Percentiles rank a stretch among this genome's conserved stretches.
Evolutionary conservation across 2,888 invertebrate species (phyloP).

Genomic region (Trisateles emortualis): DNA sequence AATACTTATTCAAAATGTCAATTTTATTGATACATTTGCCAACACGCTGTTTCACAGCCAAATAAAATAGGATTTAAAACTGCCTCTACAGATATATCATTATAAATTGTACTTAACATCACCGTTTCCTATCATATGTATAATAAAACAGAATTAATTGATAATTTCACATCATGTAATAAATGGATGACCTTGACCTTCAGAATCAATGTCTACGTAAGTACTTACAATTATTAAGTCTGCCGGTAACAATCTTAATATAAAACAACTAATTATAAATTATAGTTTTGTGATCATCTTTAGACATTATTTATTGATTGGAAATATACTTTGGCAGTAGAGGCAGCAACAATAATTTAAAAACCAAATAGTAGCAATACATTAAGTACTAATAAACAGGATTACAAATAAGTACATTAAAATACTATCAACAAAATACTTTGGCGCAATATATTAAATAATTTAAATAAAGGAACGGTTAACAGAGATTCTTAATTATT

Average conservation of each 20-base stretch:
- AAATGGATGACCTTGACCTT: background rate
- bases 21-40: slow-evolving; percentile 22
- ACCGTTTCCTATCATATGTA: background rate
- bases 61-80: slow-evolving; percentile 18
- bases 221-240: too few species aligned
- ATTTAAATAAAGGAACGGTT: slow-evolving; percentile 35
- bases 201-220: background rate
- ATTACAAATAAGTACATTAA: background rate
- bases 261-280: too few species aligned
- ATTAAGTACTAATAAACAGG: slow-evolving; percentile 18
- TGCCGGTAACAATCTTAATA: too few species aligned
- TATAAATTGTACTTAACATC: background rate
- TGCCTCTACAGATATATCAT: slow-evolving; percentile 7
- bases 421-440: slow-evolving; percentile 38
- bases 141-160: background rate
- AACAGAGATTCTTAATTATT: slow-evolving; percentile 44
- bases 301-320: background rate
- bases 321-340: background rate
- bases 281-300: too few species aligned
- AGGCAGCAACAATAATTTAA: background rate
- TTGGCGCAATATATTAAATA: slow-evolving; percentile 47
- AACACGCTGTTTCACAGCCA: slow-evolving; percentile 53
- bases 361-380: background rate
- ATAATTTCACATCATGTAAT: background rate
- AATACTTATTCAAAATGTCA: slow-evolving; percentile 9